Evolutionary conservation across 2,113 vertebrate genomes (phyloP).

Genomic region (Lasiurus cinereus): DNA sequence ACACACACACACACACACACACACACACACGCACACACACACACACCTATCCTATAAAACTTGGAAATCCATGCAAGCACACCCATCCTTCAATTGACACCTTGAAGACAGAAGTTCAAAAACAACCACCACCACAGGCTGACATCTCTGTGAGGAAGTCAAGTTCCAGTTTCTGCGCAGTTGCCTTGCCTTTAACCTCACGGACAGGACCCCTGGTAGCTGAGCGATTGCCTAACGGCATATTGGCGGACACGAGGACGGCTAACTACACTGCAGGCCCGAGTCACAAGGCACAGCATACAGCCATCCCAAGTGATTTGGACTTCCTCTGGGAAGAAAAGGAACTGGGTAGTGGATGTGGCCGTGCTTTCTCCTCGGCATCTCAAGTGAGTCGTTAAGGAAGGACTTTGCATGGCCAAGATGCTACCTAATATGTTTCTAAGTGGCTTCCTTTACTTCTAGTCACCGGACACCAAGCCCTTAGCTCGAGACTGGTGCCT

Average conservation of each 20-base stretch:
- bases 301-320: conserved; percentile 36
- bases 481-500: conserved; percentile 45
- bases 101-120: not conserved
- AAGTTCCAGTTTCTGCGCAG: not conserved
- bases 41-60: not conserved
- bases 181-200: not conserved
- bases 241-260: not conserved
- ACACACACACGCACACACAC: not conserved
- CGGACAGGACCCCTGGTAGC: not conserved
- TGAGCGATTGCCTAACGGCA: no score
- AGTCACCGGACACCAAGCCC: conserved; percentile 30
- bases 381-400: conserved; percentile 48
- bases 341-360: conserved; percentile 7
- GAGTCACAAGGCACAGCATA: conserved; percentile 48
- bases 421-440: conserved; percentile 65
- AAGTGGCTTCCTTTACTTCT: conserved; percentile 70
- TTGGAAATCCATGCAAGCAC: not conserved
- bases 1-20: not conserved
- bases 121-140: not conserved
- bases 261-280: not conserved
- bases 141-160: not conserved
- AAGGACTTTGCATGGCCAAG: conserved; percentile 58
- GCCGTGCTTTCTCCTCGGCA: not conserved
- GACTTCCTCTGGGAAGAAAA: not conserved
- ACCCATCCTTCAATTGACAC: not conserved